phyloP scores from a whole-genome alignment of 2,113 vertebrate species.

The Erythrocercus mccallii region DNA sequence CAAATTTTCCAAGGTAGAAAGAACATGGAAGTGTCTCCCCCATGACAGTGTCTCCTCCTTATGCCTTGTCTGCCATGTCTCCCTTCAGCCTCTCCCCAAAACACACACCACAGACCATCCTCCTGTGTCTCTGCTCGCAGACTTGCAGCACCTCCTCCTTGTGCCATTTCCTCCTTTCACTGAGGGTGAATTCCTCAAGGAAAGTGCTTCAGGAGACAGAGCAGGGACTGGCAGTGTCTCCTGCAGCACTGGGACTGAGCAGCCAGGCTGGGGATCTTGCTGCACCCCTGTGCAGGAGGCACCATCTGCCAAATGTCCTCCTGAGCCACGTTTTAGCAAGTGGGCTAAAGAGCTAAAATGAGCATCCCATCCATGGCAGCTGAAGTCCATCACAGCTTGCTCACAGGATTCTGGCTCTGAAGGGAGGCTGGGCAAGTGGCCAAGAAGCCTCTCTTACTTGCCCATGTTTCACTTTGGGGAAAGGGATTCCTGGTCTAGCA shows the following conservation, averaged over 20 bases:
- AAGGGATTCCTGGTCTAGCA: neutral
- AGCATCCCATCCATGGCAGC: neutral
- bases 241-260: neutral
- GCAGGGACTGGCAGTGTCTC: neutral
- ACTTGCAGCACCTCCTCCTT: neutral
- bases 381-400: constrained; percentile 45
- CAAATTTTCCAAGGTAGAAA: neutral
- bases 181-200: neutral
- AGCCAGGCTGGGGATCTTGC: neutral
- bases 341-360: constrained; percentile 35
- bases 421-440: constrained; percentile 13
- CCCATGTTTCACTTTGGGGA: neutral
- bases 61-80: neutral
- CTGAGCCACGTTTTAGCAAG: neutral
- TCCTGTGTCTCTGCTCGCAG: neutral
- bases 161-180: neutral
- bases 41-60: neutral
- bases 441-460: neutral
- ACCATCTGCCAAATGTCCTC: constrained; percentile 24
- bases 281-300: neutral
- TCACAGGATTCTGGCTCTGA: constrained; percentile 10
- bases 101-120: neutral
- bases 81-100: too few relatives aligned
- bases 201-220: neutral
- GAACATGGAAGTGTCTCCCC: neutral